Evolutionary conservation across 2,888 invertebrate genomes (phyloP).

Genomic region (Lasioglossum morio): DNA sequence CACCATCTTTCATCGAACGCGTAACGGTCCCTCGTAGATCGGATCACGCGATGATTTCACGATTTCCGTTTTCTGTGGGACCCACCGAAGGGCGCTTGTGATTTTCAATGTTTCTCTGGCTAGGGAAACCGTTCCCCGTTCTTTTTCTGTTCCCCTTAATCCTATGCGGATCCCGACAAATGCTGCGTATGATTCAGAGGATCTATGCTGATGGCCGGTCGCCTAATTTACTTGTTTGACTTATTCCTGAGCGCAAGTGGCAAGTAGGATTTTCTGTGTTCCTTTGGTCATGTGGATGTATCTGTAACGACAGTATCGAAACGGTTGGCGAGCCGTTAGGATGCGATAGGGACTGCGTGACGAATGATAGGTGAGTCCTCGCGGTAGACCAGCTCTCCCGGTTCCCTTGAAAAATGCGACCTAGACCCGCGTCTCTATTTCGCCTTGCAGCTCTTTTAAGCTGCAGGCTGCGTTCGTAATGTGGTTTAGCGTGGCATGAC

Average conservation of each 20-base stretch:
- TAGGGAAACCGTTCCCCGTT: conserved; percentile 28
- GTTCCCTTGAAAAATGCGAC: conserved; percentile 40
- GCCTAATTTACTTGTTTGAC: conserved; percentile 50
- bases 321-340: neutral
- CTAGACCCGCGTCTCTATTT: conserved; percentile 62
- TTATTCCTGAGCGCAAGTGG: neutral
- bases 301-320: neutral
- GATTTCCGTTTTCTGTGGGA: conserved; percentile 55
- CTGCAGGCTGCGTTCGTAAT: conserved; percentile 73
- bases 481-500: conserved; percentile 81
- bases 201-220: neutral
- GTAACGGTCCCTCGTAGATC: conserved; percentile 73
- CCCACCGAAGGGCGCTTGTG: conserved; percentile 35
- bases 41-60: conserved; percentile 75
- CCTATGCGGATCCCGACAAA: conserved; percentile 44
- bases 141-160: conserved; percentile 20
- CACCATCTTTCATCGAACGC: conserved; percentile 60
- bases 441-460: conserved; percentile 67
- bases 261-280: neutral
- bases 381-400: neutral
- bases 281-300: neutral
- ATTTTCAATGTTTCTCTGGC: conserved; percentile 62
- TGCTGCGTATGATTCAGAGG: conserved; percentile 49
- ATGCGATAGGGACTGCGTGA: neutral
- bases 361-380: neutral